Evolutionary conservation across 2,888 invertebrate species (phyloP), one percentile per base, ranked within the genome.

Genomic region (Euspilapteryx auroguttella): DNA sequence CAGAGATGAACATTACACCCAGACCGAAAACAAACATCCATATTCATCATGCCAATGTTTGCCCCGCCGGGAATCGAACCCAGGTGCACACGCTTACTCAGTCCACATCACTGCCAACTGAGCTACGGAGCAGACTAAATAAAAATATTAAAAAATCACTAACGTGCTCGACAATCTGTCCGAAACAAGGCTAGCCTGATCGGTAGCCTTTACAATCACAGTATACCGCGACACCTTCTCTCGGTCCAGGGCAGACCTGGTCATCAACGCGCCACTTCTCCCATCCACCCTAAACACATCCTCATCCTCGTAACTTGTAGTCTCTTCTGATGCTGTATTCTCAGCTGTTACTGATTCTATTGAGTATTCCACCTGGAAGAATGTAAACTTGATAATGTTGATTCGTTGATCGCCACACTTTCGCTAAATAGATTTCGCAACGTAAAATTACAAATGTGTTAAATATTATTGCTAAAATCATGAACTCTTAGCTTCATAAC

Each of bases 251-350:
- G 83, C 69, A 7, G 85, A 79, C 34, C 91, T 79, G 0, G 94
- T 94, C 0, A 90, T 85, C 21, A 97, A 81, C 1, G 94, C 90
- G 0, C 95, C 95, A 7, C 87, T 87, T 33, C 86, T 81, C 0
- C 87, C 78, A 49, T 95, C 94, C 34, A 96, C 89, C 33, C 89
- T 79, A 59, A 96, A 96, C 2, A 89, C 87, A 5, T 86, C 83
- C 26, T 83, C 80, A 17, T 66, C 62, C 17, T 57, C 44, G 0
- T 66, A 62, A 15, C 69, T 73, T 34, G 65, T 69, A 1, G 36
- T 37, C 13, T 57, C 55, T 13, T 62, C 66, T 0, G 50, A 36
- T 30, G 39, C 53, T 2, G 53, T 29, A 8, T 42, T 53, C 12
- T 53, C 88, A 0, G 68, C 86, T 31, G 79, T 82, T 0, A 87